Evolutionary conservation across 2,797 vertebrate species (phyloP).

Genomic region (Telmatherina bonti): DNA sequence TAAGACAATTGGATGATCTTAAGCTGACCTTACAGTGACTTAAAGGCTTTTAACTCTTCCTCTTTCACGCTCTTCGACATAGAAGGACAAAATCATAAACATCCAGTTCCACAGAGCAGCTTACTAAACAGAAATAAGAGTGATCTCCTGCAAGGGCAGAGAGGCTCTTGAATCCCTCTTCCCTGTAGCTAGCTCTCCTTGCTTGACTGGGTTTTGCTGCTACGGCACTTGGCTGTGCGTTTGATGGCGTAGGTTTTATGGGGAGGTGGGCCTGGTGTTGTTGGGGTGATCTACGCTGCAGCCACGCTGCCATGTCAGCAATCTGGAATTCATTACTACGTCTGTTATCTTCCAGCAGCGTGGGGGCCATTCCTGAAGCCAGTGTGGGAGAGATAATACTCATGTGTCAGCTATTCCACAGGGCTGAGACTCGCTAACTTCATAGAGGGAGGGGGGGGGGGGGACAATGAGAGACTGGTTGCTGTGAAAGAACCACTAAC

Average conservation of each 20-base stretch:
- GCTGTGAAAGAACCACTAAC: conserved; percentile 74
- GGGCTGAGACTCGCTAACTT: conserved; percentile 69
- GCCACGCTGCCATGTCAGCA: conserved; percentile 81
- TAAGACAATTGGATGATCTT: conserved; percentile 18
- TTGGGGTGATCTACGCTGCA: conserved; percentile 77
- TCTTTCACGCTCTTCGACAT: conserved; percentile 40
- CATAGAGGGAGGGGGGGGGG: conserved; percentile 1
- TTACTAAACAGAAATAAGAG: conserved; percentile 66
- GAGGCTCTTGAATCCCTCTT: conserved; percentile 58
- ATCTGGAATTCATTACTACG: conserved; percentile 90
- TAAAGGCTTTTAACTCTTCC: conserved; percentile 18
- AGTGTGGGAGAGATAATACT: conserved; percentile 73
- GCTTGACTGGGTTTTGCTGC: conserved; percentile 75
- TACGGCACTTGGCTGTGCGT: conserved; percentile 61
- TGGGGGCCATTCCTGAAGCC: conserved; percentile 84
- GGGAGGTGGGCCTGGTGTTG: conserved; percentile 70
- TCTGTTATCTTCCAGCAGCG: conserved; percentile 88
- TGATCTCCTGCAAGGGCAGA: conserved; percentile 43
- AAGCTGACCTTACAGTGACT: conserved; percentile 43
- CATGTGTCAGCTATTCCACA: conserved; percentile 88
- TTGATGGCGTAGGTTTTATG: conserved; percentile 79
- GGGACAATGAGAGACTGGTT: conserved; percentile 70
- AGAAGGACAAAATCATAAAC: conserved; percentile 39
- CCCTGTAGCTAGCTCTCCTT: conserved; percentile 61
- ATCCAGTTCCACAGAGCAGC: conserved; percentile 68